Evolutionary conservation across 2,888 invertebrate genomes (phyloP).

Genomic region (Ormia ochracea): DNA sequence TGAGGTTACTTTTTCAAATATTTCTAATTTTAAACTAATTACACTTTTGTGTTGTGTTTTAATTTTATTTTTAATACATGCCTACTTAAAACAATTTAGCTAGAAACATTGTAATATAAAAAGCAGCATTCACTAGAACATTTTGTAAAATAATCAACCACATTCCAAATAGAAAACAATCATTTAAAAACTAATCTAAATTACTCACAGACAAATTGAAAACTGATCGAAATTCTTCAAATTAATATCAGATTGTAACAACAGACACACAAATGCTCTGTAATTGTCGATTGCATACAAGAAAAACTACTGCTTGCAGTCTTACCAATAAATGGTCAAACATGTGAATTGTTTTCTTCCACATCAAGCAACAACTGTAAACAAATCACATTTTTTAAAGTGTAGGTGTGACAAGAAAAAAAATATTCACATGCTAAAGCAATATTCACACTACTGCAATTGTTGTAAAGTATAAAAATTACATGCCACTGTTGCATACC

Average conservation of each 20-base stretch:
- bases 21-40: slow-evolving; percentile 11
- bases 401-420: slow-evolving; percentile 37
- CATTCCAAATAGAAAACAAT: slow-evolving; percentile 18
- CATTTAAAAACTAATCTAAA: slow-evolving; percentile 29
- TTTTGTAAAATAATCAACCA: slow-evolving; percentile 12
- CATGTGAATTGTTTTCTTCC: slow-evolving; percentile 26
- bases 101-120: slow-evolving; percentile 17
- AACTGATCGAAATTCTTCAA: slow-evolving; percentile 15
- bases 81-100: neutral
- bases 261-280: neutral
- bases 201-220: slow-evolving; percentile 23
- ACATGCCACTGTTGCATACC: neutral
- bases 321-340: neutral
- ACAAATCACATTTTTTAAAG: slow-evolving; percentile 8
- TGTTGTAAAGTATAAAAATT: slow-evolving; percentile 7
- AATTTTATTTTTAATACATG: neutral
- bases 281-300: slow-evolving; percentile 19
- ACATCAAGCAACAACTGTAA: neutral
- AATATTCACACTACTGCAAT: slow-evolving; percentile 23
- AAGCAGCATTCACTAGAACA: slow-evolving; percentile 16
- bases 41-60: neutral
- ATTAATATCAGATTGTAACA: slow-evolving; percentile 18
- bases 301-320: neutral
- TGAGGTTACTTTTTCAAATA: neutral
- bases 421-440: slow-evolving; percentile 26